Base-by-base conservation (phyloP, 2,888 invertebrate species). In the Creontiades dilutus region DNA sequence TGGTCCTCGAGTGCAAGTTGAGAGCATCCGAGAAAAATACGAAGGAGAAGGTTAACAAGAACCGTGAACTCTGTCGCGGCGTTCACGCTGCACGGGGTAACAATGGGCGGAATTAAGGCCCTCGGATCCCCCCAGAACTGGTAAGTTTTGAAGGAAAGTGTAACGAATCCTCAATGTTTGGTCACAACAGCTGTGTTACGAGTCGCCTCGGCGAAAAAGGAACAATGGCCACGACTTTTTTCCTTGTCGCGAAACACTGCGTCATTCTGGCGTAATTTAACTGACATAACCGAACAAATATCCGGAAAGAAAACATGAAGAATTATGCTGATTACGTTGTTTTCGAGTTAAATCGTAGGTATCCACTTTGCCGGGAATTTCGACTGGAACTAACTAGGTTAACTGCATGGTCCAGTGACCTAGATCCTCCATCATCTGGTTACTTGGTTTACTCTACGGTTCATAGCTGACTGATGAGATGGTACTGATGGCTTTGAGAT, bases 141-240 rank as follows among this genome's bases (percentile, higher is more conserved):
- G 68, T 23, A 68, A 68, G 68, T 68, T 23, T 52, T 19, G 68
- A 4, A 82, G 52, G 82, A 82, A 82, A 82, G 82, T 82, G 82
- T 82, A 82, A 82, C 82, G 82, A 82, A 82, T 82, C 82, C 19
- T 37, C 82, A 9, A 23, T 52, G 82, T 82, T 52, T 47, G 23
- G 47, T 46, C 47, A 78, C 47, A 82, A 82, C 82, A 52, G 52
- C 52, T 14, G 23, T 19, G 19, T 27, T 78, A 78, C 48, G 82
- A 19, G 27, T 7, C 5, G 48, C 46, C 61, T 16, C 23, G 13
- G 68, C 68, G 68, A 82, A 52, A 52, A 82, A 12, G 82, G 82
- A 82, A 82, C 82, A 82, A 82, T 82, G 23, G 82, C 68, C 68
- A 23, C 23, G 37, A 68, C 68, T 23, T 68, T 52, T n/a, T 37